phyloP scores from a whole-genome alignment of 1,140 invertebrate genomes.

The Temnothorax longispinosus region DNA sequence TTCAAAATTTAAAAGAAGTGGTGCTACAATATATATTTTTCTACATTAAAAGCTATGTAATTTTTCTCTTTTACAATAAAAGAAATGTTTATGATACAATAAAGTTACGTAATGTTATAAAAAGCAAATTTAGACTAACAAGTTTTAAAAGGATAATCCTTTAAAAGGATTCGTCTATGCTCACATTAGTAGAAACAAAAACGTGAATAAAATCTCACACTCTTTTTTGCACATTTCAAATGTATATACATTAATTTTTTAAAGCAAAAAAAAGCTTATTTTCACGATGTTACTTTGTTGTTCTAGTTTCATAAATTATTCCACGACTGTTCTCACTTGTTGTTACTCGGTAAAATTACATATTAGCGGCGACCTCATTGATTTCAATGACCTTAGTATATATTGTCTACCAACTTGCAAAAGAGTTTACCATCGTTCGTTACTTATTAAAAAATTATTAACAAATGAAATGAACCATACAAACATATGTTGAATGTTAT shows the following conservation, averaged over 20 bases:
- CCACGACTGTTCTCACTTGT: background rate
- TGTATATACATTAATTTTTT: background rate
- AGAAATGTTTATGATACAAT: background rate
- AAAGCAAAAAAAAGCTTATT: background rate
- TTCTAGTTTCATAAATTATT: background rate
- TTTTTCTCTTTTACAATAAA: background rate
- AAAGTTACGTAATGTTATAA: background rate
- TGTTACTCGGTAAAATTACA: background rate
- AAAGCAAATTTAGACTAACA: background rate
- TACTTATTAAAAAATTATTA: no score
- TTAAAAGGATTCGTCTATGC: background rate
- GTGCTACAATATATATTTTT: background rate
- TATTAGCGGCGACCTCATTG: no score
- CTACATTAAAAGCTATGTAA: background rate
- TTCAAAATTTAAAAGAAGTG: background rate
- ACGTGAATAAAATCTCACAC: background rate
- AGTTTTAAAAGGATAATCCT: background rate
- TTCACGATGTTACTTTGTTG: background rate
- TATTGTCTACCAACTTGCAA: no score
- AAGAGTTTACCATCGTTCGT: no score
- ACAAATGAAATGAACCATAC: no score
- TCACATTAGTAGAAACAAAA: background rate
- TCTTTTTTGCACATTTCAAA: background rate
- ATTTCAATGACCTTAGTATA: no score
- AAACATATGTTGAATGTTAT: no score